Percentiles rank a stretch among this genome's conserved stretches.
phyloP scores from a whole-genome alignment of 2,797 vertebrate species.

The Danionella dracula region DNA sequence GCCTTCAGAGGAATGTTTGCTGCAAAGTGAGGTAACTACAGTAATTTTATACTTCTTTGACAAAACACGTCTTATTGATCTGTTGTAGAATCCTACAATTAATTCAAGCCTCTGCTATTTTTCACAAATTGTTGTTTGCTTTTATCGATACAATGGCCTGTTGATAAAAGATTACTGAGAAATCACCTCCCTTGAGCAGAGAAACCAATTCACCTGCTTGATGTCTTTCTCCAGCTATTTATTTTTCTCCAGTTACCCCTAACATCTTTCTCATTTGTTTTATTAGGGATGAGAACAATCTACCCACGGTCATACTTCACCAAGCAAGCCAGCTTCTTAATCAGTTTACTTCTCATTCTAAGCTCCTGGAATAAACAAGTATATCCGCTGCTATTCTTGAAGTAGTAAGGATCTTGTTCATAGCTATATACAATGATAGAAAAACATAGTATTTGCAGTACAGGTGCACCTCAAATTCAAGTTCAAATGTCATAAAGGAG shows the following conservation, averaged over 20 bases:
- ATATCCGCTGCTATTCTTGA: no score
- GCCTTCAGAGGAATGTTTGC: background rate
- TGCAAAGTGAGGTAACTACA: background rate
- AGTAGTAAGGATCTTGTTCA: no score
- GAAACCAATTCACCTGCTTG: conserved; percentile 21
- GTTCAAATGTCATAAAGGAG: no score
- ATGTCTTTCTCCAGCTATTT: background rate
- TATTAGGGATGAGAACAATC: background rate
- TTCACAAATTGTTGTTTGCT: background rate
- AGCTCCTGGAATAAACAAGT: conserved; percentile 2
- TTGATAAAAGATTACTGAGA: conserved; percentile 3
- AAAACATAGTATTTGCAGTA: no score
- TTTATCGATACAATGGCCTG: background rate
- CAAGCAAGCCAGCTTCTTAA: background rate
- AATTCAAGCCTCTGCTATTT: conserved; percentile 10
- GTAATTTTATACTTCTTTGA: no score
- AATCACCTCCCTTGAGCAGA: background rate
- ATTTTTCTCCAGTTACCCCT: background rate
- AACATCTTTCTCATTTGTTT: background rate
- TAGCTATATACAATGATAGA: no score
- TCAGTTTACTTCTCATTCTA: background rate
- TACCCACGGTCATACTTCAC: background rate
- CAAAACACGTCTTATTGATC: conserved; percentile 20
- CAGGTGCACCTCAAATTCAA: no score
- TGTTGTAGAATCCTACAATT: conserved; percentile 38